Evolutionary conservation across 2,113 vertebrate genomes (phyloP).

Genomic region (Protobothrops flavoviridis): DNA sequence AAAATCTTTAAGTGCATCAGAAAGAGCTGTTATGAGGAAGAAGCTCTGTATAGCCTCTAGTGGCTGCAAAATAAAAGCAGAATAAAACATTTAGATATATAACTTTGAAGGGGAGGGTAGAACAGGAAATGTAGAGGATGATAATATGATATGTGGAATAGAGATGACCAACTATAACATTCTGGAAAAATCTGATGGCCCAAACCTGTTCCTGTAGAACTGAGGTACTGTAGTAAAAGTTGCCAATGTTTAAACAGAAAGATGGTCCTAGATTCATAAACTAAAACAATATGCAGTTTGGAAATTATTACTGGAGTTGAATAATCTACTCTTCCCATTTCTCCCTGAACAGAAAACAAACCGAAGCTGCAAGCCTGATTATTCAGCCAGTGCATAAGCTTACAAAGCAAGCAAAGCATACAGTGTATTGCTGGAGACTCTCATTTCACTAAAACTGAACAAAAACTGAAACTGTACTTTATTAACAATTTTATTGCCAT

Average conservation of each 20-base stretch:
- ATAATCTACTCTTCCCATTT: background rate
- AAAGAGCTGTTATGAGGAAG: conserved; percentile 68
- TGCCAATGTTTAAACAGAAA: background rate
- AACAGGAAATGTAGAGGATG: background rate
- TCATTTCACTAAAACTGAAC: background rate
- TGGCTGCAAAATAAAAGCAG: conserved; percentile 65
- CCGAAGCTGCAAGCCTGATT: background rate
- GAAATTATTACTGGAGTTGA: background rate
- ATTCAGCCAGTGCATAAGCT: background rate
- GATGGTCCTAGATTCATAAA: background rate
- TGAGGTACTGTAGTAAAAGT: background rate
- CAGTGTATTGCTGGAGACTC: background rate
- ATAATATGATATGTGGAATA: background rate
- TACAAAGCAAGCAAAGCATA: background rate
- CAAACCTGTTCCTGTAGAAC: background rate
- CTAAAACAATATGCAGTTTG: background rate
- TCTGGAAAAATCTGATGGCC: background rate
- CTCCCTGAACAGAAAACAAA: background rate
- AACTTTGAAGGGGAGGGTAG: background rate
- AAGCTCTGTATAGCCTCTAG: conserved; percentile 81
- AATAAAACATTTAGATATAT: background rate
- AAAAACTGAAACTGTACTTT: background rate
- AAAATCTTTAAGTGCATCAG: conserved; percentile 63
- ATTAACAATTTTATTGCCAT: background rate
- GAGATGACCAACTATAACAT: background rate